These are phyloP conservation scores for Chelonoidis abingdonii DNA, from an alignment of 2,113 vertebrate species.

Conservation along the genomic window DNA sequence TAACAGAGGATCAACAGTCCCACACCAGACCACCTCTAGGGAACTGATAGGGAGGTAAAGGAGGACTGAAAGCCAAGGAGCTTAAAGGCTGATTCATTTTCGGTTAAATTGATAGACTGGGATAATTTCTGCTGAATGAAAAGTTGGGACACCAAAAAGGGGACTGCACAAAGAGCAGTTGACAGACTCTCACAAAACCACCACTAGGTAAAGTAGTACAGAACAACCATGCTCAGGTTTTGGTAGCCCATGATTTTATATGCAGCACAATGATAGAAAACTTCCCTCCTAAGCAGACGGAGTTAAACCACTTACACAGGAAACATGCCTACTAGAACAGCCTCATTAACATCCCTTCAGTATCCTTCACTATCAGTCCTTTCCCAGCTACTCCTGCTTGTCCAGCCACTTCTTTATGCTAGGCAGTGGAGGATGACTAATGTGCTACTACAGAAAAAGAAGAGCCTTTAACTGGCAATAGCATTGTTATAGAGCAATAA, in stretches of 20 bases:
- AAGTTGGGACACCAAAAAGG: background rate
- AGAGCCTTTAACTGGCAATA: constrained; percentile 13
- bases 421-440: constrained; percentile 35
- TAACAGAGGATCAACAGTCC: background rate
- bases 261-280: background rate
- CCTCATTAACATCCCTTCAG: constrained; percentile 8
- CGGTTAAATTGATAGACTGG: background rate
- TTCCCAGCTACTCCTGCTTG: background rate
- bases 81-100: background rate
- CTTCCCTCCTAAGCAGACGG: constrained; percentile 2
- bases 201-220: background rate
- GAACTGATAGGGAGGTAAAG: background rate
- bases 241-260: background rate
- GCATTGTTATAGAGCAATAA: background rate
- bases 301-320: background rate
- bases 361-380: constrained; percentile 3
- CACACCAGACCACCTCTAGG: background rate
- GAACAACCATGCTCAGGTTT: background rate
- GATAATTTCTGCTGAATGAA: background rate
- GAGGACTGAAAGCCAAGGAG: background rate
- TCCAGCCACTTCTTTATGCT: constrained; percentile 12
- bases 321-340: background rate
- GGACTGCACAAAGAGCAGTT: background rate
- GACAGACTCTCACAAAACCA: background rate
- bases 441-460: constrained; percentile 2